A percentile compares a stretch with the other conserved stretches of the same genome.
phyloP scores from a whole-genome alignment of 2,888 invertebrate genomes.

The Drosophila diplacantha region DNA sequence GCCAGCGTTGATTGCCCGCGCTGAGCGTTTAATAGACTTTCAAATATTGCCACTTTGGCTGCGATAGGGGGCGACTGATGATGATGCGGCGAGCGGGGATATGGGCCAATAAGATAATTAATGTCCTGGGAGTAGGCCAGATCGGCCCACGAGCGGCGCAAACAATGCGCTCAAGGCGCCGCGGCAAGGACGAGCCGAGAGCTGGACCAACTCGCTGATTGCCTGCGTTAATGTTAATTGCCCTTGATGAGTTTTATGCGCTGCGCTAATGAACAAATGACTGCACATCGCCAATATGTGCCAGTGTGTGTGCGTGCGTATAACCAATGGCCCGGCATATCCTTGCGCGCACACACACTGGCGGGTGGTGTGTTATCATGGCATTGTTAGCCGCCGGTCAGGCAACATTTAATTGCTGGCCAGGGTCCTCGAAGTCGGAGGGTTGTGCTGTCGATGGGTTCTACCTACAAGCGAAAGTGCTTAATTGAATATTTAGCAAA shows the following conservation, averaged over 20 bases:
- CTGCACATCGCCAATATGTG: conserved; percentile 65
- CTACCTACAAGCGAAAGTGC: conserved; percentile 15
- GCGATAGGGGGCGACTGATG: conserved; percentile 3
- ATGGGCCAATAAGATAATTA: conserved; percentile 61
- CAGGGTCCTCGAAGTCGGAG: conserved; percentile 26
- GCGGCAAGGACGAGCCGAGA: conserved; percentile 28
- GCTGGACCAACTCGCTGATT: conserved; percentile 52
- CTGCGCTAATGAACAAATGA: conserved; percentile 69
- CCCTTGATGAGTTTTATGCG: conserved; percentile 72
- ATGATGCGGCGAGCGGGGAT: conserved; percentile 17
- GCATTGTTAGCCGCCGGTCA: conserved; percentile 17
- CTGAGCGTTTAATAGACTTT: conserved; percentile 65
- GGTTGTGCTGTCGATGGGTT: conserved; percentile 12
- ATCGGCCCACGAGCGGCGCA: conserved; percentile 3
- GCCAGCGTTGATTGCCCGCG: conserved; percentile 49
- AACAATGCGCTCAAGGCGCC: conserved; percentile 45
- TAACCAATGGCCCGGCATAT: conserved; percentile 19
- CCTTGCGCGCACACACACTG: conserved; percentile 19
- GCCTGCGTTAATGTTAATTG: conserved; percentile 72
- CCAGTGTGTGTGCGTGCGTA: conserved; percentile 22
- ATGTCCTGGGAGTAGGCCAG: conserved; percentile 54
- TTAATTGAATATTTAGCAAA: conserved; percentile 57
- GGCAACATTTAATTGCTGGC: conserved; percentile 53
- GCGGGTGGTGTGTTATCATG: conserved; percentile 1
- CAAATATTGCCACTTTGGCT: conserved; percentile 68